phyloP scores from a whole-genome alignment of 2,113 vertebrate species.

The Brachionichthys hirsutus region DNA sequence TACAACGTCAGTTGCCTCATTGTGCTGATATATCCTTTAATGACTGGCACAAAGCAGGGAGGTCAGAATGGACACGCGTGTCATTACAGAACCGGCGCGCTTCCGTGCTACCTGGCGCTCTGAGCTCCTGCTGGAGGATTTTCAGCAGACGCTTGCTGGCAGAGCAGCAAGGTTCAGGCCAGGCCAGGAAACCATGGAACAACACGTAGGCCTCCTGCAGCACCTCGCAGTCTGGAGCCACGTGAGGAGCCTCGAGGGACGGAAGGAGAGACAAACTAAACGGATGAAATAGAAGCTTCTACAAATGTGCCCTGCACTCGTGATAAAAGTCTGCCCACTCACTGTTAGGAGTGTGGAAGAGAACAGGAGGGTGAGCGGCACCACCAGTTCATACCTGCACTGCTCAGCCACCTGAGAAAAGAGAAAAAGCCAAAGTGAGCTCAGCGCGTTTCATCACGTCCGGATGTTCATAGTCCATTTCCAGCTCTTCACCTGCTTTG shows the following conservation, averaged over 20 bases:
- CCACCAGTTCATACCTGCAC: slow-evolving; percentile 85
- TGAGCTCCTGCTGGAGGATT: slow-evolving; percentile 84
- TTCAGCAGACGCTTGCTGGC: slow-evolving; percentile 83
- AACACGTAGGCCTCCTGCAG: slow-evolving; percentile 81
- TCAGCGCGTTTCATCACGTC: background rate
- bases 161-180: slow-evolving; percentile 89
- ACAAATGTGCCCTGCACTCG: background rate
- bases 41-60: no score
- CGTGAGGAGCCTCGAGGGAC: slow-evolving; percentile 80
- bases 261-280: background rate
- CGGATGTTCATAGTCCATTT: background rate
- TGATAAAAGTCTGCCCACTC: slow-evolving; percentile 48
- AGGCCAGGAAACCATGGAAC: slow-evolving; percentile 87
- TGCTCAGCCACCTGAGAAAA: slow-evolving; percentile 82
- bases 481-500: slow-evolving; percentile 79
- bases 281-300: background rate
- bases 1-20: slow-evolving; percentile 16
- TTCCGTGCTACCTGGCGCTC: slow-evolving; percentile 82
- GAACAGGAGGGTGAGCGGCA: slow-evolving; percentile 87
- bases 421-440: background rate
- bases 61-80: no score
- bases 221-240: slow-evolving; percentile 77
- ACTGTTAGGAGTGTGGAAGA: slow-evolving; percentile 87
- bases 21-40: background rate
- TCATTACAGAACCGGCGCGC: no score